A percentile compares a stretch with the other conserved stretches of the same genome.
Conservation (phyloP, 2,113 vertebrate species). For the Chloroceryle aenea region DNA sequence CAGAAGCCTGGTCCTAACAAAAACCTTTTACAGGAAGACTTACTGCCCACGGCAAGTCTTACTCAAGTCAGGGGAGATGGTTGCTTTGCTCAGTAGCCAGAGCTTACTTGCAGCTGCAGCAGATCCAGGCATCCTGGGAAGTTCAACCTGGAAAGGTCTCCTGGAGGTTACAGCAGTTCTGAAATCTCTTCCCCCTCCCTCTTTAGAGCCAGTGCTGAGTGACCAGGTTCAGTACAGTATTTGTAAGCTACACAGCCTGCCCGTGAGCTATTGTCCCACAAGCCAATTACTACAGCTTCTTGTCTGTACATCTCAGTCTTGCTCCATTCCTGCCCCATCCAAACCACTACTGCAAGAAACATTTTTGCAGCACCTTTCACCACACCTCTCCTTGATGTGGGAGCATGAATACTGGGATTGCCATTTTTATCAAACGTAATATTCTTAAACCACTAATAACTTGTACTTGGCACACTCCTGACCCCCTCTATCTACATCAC, state of each 20-base stretch:
- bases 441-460: background rate
- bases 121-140: background rate
- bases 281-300: background rate
- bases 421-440: background rate
- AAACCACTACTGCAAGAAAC: background rate
- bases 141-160: background rate
- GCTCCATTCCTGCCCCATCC: background rate
- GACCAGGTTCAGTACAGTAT: background rate
- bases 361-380: background rate
- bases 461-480: background rate
- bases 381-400: background rate
- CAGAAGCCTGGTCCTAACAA: background rate
- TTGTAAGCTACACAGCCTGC: background rate
- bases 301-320: background rate
- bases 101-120: background rate
- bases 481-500: background rate
- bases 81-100: background rate
- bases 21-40: background rate
- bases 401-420: background rate
- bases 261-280: background rate
- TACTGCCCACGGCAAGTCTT: background rate
- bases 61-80: background rate
- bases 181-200: background rate
- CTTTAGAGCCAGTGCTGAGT: background rate
- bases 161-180: rapidly evolving